Percentiles rank a stretch among this genome's conserved stretches.
Evolutionary conservation across 2,888 invertebrate species (phyloP).

Genomic region (Cephus spinipes): DNA sequence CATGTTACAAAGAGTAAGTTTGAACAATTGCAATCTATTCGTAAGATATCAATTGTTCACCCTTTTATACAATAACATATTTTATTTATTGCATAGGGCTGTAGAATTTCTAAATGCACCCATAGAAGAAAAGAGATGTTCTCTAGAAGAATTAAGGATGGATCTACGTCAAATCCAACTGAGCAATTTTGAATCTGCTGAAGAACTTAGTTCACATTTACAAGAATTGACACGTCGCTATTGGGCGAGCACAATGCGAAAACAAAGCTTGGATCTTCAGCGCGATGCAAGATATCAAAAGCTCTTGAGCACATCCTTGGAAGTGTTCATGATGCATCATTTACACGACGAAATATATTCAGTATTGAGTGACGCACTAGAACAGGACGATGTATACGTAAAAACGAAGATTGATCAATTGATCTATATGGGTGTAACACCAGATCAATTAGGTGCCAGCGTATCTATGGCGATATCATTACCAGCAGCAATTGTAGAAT

Average conservation of each 20-base stretch:
- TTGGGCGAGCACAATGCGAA: constrained; percentile 47
- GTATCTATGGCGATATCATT: constrained; percentile 62
- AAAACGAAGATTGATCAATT: constrained; percentile 60
- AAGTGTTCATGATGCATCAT: constrained; percentile 51
- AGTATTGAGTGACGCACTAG: constrained; percentile 49
- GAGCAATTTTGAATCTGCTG: constrained; percentile 31
- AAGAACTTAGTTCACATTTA: constrained; percentile 37
- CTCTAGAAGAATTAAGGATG: constrained; percentile 24
- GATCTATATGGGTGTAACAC: constrained; percentile 56
- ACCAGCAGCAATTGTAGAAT: constrained; percentile 68
- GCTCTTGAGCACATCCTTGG: constrained; percentile 43
- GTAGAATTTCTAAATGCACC: constrained; percentile 36
- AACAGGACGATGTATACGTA: constrained; percentile 55
- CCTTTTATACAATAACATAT: constrained; percentile 1
- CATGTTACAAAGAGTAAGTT: constrained; percentile 47
- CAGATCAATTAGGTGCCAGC: constrained; percentile 64
- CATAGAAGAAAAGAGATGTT: constrained; percentile 21
- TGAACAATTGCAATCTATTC: not conserved
- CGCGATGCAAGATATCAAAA: constrained; percentile 50
- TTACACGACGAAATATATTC: constrained; percentile 61
- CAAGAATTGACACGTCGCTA: constrained; percentile 42
- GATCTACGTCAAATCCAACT: constrained; percentile 33
- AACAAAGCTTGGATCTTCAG: constrained; percentile 41
- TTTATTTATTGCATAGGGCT: constrained; percentile 28
- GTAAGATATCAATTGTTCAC: not conserved